A percentile compares a stretch with the other conserved stretches of the same genome.
Evolutionary conservation across 2,797 vertebrate genomes (phyloP).

Genomic region (Gobionotothen gibberifrons): DNA sequence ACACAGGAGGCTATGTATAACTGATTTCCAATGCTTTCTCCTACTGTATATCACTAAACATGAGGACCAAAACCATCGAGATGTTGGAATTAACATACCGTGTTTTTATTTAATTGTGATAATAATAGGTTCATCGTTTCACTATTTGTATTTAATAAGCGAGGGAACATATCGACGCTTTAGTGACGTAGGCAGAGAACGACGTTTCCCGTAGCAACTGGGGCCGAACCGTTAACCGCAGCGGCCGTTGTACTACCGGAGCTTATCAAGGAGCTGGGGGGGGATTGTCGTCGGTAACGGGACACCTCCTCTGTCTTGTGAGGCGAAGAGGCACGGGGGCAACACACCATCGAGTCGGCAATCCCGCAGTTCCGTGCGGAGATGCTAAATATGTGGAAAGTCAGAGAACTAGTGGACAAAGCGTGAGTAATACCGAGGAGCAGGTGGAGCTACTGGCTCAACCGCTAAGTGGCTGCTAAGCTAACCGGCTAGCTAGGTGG

Average conservation of each 20-base stretch:
- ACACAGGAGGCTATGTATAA: no score
- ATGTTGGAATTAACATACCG: no score
- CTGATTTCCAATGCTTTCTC: no score
- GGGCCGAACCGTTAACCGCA: conserved; percentile 72
- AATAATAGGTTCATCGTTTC: no score
- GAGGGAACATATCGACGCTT: conserved; percentile 31
- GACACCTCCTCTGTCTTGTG: conserved; percentile 63
- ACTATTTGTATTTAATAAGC: background rate
- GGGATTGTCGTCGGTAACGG: conserved; percentile 61
- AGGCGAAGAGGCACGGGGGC: conserved; percentile 65
- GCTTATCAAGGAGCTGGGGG: conserved; percentile 23
- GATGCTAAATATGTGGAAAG: conserved; percentile 99
- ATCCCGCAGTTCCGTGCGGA: conserved; percentile 73
- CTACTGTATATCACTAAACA: no score
- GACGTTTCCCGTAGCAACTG: conserved; percentile 84
- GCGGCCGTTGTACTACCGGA: conserved; percentile 38
- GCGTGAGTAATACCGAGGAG: conserved; percentile 89
- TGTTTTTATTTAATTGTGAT: no score
- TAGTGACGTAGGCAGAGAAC: conserved; percentile 74
- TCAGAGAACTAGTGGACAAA: conserved; percentile 98
- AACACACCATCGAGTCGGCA: conserved; percentile 77
- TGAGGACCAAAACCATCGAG: no score
- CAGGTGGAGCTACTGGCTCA: conserved; percentile 47
- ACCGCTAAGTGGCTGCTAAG: conserved; percentile 41
- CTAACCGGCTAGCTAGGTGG: conserved; percentile 55